These are phyloP conservation scores for Diplodus puntazzo DNA, from an alignment of 2,797 vertebrate genomes.

Conservation along the genomic window DNA sequence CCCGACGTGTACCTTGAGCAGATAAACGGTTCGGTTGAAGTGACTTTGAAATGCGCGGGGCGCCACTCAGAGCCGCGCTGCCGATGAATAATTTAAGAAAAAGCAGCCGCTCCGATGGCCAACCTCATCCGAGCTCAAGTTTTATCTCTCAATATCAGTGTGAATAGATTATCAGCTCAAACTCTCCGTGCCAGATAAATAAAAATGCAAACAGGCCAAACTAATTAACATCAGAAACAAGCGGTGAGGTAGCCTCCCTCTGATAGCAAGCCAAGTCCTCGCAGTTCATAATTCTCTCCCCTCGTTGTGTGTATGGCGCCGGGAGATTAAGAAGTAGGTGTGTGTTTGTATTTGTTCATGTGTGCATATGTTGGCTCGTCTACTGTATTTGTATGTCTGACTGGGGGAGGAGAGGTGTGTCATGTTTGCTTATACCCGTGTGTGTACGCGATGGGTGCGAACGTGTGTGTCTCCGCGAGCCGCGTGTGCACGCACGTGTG, in stretches of 20 bases:
- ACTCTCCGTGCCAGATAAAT: conserved; percentile 62
- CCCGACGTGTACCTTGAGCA: conserved; percentile 47
- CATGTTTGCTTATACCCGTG: conserved; percentile 57
- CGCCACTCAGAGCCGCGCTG: conserved; percentile 53
- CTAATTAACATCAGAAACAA: conserved; percentile 81
- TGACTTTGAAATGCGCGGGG: conserved; percentile 76
- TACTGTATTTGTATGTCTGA: conserved; percentile 11
- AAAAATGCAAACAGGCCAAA: conserved; percentile 77
- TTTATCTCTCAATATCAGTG: conserved; percentile 69
- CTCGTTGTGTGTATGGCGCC: conserved; percentile 47
- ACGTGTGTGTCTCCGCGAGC: neutral
- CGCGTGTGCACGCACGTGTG: conserved; percentile 14
- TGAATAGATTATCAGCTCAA: conserved; percentile 76
- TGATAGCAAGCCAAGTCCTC: conserved; percentile 74
- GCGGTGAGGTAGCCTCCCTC: conserved; percentile 63
- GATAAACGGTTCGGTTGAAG: conserved; percentile 65
- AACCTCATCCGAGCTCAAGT: conserved; percentile 51
- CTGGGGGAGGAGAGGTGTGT: conserved; percentile 35
- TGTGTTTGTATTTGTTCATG: conserved; percentile 27
- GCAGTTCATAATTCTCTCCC: conserved; percentile 71
- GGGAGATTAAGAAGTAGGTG: conserved; percentile 64
- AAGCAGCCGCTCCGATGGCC: conserved; percentile 55
- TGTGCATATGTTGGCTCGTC: conserved; percentile 29
- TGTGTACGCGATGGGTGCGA: conserved; percentile 31
- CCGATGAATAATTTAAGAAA: conserved; percentile 75